These are phyloP conservation scores for Synaphobranchus kaupii DNA, from an alignment of 2,797 vertebrate genomes.

Conservation along the genomic window DNA sequence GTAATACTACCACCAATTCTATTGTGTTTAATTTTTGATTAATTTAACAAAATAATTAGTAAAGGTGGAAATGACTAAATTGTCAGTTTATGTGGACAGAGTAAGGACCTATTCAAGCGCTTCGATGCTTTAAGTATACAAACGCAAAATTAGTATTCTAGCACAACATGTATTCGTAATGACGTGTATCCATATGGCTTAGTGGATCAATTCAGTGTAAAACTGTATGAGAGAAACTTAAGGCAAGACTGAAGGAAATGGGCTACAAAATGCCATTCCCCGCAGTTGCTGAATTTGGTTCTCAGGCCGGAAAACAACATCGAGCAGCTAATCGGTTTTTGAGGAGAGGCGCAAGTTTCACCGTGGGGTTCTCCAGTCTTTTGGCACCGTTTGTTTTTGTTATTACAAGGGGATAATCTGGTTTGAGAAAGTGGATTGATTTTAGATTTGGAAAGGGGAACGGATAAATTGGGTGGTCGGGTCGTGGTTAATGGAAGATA, in stretches of 20 bases:
- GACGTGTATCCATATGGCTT: not conserved
- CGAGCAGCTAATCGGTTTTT: slow-evolving; percentile 73
- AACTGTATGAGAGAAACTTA: slow-evolving; percentile 48
- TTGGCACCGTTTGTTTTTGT: slow-evolving; percentile 72
- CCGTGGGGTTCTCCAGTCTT: slow-evolving; percentile 66
- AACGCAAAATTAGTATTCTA: not conserved
- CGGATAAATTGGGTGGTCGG: not conserved
- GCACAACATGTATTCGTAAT: not conserved
- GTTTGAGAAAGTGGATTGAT: slow-evolving; percentile 54
- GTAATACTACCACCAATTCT: not conserved
- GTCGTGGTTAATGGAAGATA: not conserved
- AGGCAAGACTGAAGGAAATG: slow-evolving; percentile 45
- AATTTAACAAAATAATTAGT: not conserved
- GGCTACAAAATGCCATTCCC: slow-evolving; percentile 73
- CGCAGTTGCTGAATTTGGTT: slow-evolving; percentile 71
- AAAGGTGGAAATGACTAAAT: not conserved
- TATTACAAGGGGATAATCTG: slow-evolving; percentile 69
- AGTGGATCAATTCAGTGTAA: not conserved
- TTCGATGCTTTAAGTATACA: not conserved
- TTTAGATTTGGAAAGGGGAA: slow-evolving; percentile 43
- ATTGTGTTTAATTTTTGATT: not conserved
- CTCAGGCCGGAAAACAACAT: slow-evolving; percentile 74
- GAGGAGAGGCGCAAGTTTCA: slow-evolving; percentile 63
- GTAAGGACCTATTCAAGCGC: not conserved
- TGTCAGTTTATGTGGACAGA: not conserved